Percentiles rank a stretch among this genome's conserved stretches.
These are phyloP conservation scores for Nymphalis io DNA, from an alignment of 1,140 invertebrate species.

Conservation along the genomic window DNA sequence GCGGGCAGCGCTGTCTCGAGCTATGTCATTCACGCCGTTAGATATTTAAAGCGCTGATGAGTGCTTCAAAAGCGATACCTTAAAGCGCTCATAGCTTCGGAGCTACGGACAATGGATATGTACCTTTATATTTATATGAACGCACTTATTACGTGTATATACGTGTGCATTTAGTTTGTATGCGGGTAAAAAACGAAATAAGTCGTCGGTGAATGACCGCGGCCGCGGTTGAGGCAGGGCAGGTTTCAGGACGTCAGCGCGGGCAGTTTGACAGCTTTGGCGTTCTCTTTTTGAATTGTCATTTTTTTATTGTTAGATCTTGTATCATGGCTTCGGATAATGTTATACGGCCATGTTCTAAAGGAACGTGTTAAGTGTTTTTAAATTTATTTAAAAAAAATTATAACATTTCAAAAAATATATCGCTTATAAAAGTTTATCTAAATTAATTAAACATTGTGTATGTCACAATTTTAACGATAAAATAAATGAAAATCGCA, in stretches of 20 bases:
- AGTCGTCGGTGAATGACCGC: slow-evolving; percentile 67
- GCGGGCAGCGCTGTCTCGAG: background rate
- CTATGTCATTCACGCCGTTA: background rate
- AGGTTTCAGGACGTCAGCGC: slow-evolving; percentile 62
- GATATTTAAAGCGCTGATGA: background rate
- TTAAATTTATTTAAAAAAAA: no score
- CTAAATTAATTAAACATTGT: background rate
- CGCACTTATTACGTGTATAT: slow-evolving; percentile 65
- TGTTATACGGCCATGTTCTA: background rate
- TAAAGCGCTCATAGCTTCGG: background rate
- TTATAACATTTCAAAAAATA: background rate
- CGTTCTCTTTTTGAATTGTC: slow-evolving; percentile 73
- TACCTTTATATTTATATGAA: slow-evolving; percentile 58
- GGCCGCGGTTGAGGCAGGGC: slow-evolving; percentile 68
- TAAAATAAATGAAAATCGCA: background rate
- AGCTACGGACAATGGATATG: background rate
- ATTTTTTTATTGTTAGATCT: slow-evolving; percentile 37
- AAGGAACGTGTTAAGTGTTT: background rate
- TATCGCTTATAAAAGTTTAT: background rate
- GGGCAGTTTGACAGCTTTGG: slow-evolving; percentile 73
- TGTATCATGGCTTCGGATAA: background rate
- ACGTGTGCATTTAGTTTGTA: slow-evolving; percentile 70
- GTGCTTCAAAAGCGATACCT: background rate
- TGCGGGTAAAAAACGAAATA: slow-evolving; percentile 74
- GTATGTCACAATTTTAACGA: background rate